These are phyloP conservation scores for Mellilla xanthometata DNA, from an alignment of 2,888 invertebrate species.

Conservation along the genomic window DNA sequence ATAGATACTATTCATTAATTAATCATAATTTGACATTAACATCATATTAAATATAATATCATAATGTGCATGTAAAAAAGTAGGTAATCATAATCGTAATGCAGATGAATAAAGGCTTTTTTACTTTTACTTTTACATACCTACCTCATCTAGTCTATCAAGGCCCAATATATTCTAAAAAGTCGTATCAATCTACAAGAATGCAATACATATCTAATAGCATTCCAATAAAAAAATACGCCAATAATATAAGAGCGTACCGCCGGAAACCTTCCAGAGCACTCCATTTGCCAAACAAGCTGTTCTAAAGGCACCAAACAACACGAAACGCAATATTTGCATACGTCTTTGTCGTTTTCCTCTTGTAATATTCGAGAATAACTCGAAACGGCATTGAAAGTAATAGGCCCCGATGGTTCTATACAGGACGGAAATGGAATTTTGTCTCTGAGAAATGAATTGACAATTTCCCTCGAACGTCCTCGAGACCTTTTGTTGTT, in stretches of 20 bases:
- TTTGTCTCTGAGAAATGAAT: conserved; percentile 34
- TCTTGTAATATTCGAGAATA: conserved; percentile 29
- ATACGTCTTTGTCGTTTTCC: conserved; percentile 28
- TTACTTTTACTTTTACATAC: no score
- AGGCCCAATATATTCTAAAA: no score
- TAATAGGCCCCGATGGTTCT: conserved; percentile 37
- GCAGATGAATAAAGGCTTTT: no score
- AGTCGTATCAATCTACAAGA: no score
- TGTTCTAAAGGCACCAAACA: conserved; percentile 26
- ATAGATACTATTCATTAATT: no score
- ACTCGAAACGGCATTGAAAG: conserved; percentile 39
- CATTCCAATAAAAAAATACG: not conserved
- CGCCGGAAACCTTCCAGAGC: conserved; percentile 5
- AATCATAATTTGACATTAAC: no score
- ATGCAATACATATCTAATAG: no score
- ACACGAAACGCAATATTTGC: conserved; percentile 29
- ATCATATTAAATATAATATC: no score
- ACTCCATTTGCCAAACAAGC: conserved; percentile 17
- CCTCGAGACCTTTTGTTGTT: conserved; percentile 26
- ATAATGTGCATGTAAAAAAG: no score
- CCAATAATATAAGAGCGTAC: conserved; percentile 8
- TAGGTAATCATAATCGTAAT: no score
- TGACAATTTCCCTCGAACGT: conserved; percentile 33
- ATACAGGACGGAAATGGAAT: conserved; percentile 42
- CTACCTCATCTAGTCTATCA: no score